Conservation (phyloP, 2,113 vertebrate species). For the Gadus chalcogrammus region DNA sequence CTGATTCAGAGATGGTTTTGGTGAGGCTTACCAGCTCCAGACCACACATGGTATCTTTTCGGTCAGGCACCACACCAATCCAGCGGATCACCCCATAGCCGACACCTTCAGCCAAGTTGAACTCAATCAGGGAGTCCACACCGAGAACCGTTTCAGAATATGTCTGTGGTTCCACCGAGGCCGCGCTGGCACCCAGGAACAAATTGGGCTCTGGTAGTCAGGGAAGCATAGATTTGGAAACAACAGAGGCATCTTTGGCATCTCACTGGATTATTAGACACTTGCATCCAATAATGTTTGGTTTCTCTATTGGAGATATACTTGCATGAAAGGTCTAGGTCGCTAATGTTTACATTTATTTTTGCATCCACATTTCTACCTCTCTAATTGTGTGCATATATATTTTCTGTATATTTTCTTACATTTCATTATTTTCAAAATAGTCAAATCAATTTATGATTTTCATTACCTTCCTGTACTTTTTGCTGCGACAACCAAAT, state of each 20-base stretch:
- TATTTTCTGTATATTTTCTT: no score
- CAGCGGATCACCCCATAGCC: constrained; percentile 81
- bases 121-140: constrained; percentile 78
- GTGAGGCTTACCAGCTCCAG: constrained; percentile 77
- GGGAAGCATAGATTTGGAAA: neutral
- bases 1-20: neutral
- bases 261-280: no score
- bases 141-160: constrained; percentile 35
- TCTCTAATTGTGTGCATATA: no score
- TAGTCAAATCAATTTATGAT: no score
- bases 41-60: constrained; percentile 65
- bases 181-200: constrained; percentile 13
- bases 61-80: constrained; percentile 70
- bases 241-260: no score
- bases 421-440: no score
- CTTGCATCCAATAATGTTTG: no score
- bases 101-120: constrained; percentile 58
- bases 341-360: neutral
- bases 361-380: no score
- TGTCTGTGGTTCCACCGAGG: neutral
- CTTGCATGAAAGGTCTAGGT: no score
- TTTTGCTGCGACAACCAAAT: neutral
- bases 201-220: constrained; percentile 13
- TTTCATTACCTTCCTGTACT: no score
- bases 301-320: no score